A percentile compares a stretch with the other conserved stretches of the same genome.
Conservation (phyloP, 2,113 vertebrate species). For the Xiphophorus maculatus region DNA sequence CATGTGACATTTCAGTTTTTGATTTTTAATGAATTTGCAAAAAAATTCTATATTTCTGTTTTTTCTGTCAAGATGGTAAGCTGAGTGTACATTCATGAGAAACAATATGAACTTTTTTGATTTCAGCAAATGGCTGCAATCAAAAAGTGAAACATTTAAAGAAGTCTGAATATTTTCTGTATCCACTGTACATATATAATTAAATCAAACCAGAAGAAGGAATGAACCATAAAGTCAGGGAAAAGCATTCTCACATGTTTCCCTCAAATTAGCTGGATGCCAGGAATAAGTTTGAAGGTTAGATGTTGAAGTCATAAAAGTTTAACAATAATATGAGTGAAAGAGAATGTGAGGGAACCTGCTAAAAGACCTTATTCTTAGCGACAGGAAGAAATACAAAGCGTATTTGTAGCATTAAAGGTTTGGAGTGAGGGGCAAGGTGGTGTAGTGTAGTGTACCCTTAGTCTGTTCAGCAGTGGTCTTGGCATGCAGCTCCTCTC, state of each 20-base stretch:
- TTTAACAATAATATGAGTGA: background rate
- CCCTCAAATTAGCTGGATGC: background rate
- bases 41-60: no score
- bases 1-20: no score
- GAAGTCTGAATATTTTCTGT: no score
- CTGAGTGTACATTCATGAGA: no score
- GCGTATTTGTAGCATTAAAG: background rate
- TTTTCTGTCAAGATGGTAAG: no score
- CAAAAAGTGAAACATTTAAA: no score
- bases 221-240: background rate
- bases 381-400: constrained; percentile 12
- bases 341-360: background rate
- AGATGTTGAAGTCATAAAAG: background rate
- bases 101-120: no score
- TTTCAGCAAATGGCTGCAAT: no score
- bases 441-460: constrained; percentile 74
- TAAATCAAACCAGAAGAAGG: background rate
- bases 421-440: constrained; percentile 17
- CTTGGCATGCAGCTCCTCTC: constrained; percentile 55
- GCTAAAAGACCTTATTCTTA: background rate
- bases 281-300: background rate
- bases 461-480: constrained; percentile 56
- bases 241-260: background rate
- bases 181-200: no score
- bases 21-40: no score